Base-by-base conservation (phyloP, 2,113 vertebrate genomes). In the Calidris pugnax region DNA sequence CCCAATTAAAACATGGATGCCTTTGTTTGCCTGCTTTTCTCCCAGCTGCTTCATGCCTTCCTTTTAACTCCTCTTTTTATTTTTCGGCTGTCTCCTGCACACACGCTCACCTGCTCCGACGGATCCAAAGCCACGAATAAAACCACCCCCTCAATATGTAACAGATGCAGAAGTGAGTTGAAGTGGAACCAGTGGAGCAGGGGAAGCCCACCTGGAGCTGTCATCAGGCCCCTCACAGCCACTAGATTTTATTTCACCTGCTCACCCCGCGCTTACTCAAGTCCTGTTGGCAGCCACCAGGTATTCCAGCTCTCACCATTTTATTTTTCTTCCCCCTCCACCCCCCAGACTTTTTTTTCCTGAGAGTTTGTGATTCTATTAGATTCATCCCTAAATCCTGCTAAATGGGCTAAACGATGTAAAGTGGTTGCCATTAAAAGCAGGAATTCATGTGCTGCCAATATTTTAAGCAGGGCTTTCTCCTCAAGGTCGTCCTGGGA, bases 171-270 rank as follows among this genome's bases (percentile, higher is more conserved):
- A 94, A 95, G 60, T 92, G 95, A 97, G 87, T 92, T 78, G 97
- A 98, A 98, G 86, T 90, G 97, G 92, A 98, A 98, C 95, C 97
- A 97, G 95, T 96, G 95, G 79, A 94, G 74, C 67, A 71, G 82
- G 87, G 68, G 89, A 89, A 97, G 90, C 93, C 87, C 90, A 97
- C 92, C 94, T 73, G 86, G 77, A 92, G 69, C 94, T 98, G 97
- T 98, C 98, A 96, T 96, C 97, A 95, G 32, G 64, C 73, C 94
- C 95, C 95, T 98, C 96, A 96, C 20, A 22, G 71, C 92, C 98
- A 97, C 97, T 91, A 86, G 96, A 96, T 97, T 96, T 97, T 96
- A 97, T 97, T 96, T 94, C 96, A 95, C 93, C 95, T 96, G 77
- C 67, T 94, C 84, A 94, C 90, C 80, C 69, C 50, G 30, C 78